Evolutionary conservation across 2,888 invertebrate genomes (phyloP).

Genomic region (Nymphalis urticae): DNA sequence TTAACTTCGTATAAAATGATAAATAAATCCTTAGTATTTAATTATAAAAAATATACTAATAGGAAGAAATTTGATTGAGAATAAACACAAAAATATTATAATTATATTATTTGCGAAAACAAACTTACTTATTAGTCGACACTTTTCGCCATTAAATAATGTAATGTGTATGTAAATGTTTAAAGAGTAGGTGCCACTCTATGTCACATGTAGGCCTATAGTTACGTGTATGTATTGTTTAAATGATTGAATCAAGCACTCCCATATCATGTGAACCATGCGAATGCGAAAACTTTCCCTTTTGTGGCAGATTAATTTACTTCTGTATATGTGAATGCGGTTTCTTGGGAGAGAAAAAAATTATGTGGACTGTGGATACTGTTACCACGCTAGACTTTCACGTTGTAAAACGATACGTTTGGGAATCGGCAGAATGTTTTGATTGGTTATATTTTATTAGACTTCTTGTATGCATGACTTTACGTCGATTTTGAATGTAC

Average conservation of each 20-base stretch:
- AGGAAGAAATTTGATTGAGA: too few species aligned
- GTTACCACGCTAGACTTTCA: slow-evolving; percentile 47
- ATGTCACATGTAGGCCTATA: neutral
- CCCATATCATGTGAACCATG: slow-evolving; percentile 38
- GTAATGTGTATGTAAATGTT: too few species aligned
- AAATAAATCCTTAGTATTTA: too few species aligned
- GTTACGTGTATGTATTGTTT: slow-evolving; percentile 10
- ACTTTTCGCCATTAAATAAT: too few species aligned
- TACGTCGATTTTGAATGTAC: neutral
- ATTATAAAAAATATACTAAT: too few species aligned
- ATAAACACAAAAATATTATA: too few species aligned
- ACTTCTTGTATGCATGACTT: neutral
- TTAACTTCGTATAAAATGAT: too few species aligned
- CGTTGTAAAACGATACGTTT: slow-evolving; percentile 34
- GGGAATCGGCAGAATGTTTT: slow-evolving; percentile 19
- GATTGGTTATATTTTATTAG: slow-evolving; percentile 2
- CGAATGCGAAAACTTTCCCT: slow-evolving; percentile 50
- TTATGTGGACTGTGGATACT: slow-evolving; percentile 40
- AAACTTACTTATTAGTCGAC: too few species aligned
- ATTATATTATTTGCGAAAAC: too few species aligned
- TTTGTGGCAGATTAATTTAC: slow-evolving; percentile 52
- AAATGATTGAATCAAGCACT: slow-evolving; percentile 24
- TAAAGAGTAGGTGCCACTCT: neutral
- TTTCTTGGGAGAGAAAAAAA: slow-evolving; percentile 39
- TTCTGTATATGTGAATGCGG: slow-evolving; percentile 45